These are phyloP conservation scores for Triplophysa dalaica DNA, from an alignment of 2,113 vertebrate species.

Conservation along the genomic window DNA sequence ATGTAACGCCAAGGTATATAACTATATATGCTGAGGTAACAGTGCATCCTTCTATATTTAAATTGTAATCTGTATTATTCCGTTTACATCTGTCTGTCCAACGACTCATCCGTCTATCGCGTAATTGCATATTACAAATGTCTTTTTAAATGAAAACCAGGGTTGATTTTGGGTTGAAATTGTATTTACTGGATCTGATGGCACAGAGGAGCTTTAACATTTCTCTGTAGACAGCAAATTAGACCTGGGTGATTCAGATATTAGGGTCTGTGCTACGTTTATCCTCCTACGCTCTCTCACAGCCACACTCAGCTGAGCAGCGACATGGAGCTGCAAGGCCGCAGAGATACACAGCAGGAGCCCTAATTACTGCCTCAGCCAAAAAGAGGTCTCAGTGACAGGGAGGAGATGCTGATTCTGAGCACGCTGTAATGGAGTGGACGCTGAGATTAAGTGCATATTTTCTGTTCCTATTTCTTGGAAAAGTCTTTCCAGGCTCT, in stretches of 20 bases:
- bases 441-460: background rate
- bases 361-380: conserved; percentile 35
- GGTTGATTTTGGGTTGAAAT: too few species aligned
- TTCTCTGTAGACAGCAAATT: conserved; percentile 41
- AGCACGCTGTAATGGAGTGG: background rate
- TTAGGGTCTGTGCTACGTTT: conserved; percentile 16
- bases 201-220: background rate
- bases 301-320: conserved; percentile 22
- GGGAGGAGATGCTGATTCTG: conserved; percentile 1
- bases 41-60: too few species aligned
- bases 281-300: conserved; percentile 28
- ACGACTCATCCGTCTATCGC: background rate
- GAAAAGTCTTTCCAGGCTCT: background rate
- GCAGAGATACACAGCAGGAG: conserved; percentile 31
- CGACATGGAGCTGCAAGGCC: conserved; percentile 5
- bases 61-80: too few species aligned
- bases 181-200: background rate
- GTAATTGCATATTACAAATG: background rate
- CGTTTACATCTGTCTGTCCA: background rate
- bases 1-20: too few species aligned
- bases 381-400: conserved; percentile 9
- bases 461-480: conserved; percentile 6
- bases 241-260: conserved; percentile 45
- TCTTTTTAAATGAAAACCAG: too few species aligned
- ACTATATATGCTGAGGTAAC: too few species aligned